Conservation (phyloP, 2,113 vertebrate species). For the Saccopteryx bilineata region DNA sequence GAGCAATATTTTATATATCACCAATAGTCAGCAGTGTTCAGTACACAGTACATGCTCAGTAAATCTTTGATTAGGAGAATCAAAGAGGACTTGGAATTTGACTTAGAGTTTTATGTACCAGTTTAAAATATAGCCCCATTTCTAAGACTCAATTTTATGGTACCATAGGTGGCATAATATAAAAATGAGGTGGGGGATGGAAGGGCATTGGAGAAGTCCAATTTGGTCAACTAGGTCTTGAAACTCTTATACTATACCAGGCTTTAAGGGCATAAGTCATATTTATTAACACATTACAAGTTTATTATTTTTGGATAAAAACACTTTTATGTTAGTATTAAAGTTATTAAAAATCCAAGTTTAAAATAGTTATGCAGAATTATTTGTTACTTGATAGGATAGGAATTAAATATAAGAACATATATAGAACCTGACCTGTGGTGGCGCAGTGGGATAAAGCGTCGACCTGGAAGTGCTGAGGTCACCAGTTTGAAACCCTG, state of each 20-base stretch:
- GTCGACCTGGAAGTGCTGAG: no score
- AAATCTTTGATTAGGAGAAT: neutral
- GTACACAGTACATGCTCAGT: neutral
- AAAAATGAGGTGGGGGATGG: neutral
- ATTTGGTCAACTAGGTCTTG: neutral
- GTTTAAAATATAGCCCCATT: neutral
- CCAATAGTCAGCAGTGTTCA: neutral
- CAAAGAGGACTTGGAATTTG: neutral
- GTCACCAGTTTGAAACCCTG: no score
- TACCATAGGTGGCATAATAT: neutral
- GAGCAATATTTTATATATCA: neutral
- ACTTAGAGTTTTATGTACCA: neutral
- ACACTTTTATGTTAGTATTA: neutral
- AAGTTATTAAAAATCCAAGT: neutral
- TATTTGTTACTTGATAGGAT: neutral
- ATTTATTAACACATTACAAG: neutral
- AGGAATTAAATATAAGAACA: neutral
- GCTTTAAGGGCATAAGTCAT: neutral
- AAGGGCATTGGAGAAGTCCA: neutral
- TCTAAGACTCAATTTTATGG: neutral
- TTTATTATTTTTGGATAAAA: neutral
- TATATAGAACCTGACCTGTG: neutral
- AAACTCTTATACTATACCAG: neutral
- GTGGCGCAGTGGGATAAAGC: no score
- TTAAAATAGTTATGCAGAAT: neutral